Evolutionary conservation across 2,888 invertebrate genomes (phyloP).

Genomic region (Latrodectus hesperus): DNA sequence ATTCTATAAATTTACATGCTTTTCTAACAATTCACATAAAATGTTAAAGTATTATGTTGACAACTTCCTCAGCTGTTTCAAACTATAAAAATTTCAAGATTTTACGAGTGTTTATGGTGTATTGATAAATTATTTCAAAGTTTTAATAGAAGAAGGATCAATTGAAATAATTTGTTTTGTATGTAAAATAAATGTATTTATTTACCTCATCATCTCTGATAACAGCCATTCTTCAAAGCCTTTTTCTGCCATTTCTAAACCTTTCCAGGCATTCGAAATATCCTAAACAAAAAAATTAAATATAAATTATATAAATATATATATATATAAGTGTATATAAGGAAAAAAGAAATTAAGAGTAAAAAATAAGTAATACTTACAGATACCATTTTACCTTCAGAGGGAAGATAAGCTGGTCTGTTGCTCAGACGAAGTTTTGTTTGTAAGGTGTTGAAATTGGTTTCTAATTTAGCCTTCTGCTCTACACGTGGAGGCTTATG

Average conservation of each 20-base stretch:
- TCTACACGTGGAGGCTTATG: conserved; percentile 99
- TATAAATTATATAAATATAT: neutral
- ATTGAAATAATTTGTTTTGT: too few species aligned
- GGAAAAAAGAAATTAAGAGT: neutral
- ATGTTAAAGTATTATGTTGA: too few species aligned
- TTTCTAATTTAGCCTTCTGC: conserved; percentile 99
- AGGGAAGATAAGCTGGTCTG: conserved; percentile 99
- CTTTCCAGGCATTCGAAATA: conserved; percentile 98
- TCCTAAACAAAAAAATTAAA: conserved; percentile 80
- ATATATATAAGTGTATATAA: neutral
- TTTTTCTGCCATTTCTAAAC: conserved; percentile 96
- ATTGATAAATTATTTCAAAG: too few species aligned
- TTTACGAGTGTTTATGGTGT: too few species aligned
- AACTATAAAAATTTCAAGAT: too few species aligned
- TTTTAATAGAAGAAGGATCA: too few species aligned
- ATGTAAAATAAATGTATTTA: neutral
- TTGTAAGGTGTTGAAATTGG: conserved; percentile 99
- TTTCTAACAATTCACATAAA: too few species aligned
- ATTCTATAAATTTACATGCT: too few species aligned
- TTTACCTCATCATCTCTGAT: conserved; percentile 96
- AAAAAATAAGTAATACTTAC: conserved; percentile 78
- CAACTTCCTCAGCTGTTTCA: too few species aligned
- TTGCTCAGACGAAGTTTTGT: conserved; percentile 98
- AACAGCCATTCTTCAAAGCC: conserved; percentile 99
- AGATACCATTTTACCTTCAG: conserved; percentile 98